phyloP scores from a whole-genome alignment of 2,888 invertebrate genomes.

The Drosophila rubida region DNA sequence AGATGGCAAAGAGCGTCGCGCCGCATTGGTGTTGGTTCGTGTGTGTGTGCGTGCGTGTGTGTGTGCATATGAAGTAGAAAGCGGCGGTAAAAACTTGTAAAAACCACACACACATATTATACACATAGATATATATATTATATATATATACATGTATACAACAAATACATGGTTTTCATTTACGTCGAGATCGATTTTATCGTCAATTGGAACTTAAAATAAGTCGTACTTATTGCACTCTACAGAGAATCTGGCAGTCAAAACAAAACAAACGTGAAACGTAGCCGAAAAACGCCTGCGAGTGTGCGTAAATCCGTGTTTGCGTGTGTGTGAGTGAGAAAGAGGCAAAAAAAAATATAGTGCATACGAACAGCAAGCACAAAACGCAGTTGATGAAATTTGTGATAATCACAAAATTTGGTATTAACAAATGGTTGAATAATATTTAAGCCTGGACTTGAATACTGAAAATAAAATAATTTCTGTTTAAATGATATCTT shows the following conservation, averaged over 20 bases:
- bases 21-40: conserved; percentile 61
- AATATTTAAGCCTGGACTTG: conserved; percentile 55
- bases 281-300: conserved; percentile 60
- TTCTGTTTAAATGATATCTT: conserved; percentile 7
- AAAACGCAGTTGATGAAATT: conserved; percentile 65
- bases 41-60: conserved; percentile 46
- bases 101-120: conserved; percentile 42
- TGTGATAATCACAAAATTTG: conserved; percentile 63
- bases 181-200: conserved; percentile 25
- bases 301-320: not conserved
- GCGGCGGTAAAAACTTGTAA: conserved; percentile 77
- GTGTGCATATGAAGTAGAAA: conserved; percentile 70
- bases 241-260: conserved; percentile 46
- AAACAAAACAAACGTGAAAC: conserved; percentile 65
- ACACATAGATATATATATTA: conserved; percentile 27
- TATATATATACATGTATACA: conserved; percentile 3
- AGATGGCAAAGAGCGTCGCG: conserved; percentile 76
- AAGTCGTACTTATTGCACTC: conserved; percentile 28
- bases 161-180: conserved; percentile 21
- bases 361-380: conserved; percentile 60
- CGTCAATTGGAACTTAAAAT: conserved; percentile 25
- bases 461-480: conserved; percentile 23
- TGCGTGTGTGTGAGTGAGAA: conserved; percentile 47
- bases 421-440: conserved; percentile 67
- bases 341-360: conserved; percentile 49